phyloP scores from a whole-genome alignment of 2,113 vertebrate genomes.

The Sphaerodactylus townsendi region DNA sequence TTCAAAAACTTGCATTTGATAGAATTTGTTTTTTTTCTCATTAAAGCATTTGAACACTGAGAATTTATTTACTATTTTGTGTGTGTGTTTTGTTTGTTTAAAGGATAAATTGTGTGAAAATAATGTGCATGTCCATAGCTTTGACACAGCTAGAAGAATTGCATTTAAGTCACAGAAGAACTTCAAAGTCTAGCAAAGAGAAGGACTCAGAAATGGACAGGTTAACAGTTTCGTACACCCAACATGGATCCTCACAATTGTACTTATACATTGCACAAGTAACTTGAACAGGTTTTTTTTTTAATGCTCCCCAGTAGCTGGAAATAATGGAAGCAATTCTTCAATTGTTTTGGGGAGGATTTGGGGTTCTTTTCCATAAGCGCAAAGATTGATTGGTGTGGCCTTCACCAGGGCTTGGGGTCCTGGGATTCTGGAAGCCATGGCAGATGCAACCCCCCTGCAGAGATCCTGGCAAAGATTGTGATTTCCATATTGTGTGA shows the following conservation, averaged over 20 bases:
- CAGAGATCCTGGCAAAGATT: not conserved
- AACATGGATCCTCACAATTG: slow-evolving; percentile 76
- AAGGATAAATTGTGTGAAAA: slow-evolving; percentile 62
- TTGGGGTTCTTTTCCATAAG: slow-evolving; percentile 26
- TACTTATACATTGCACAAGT: slow-evolving; percentile 77
- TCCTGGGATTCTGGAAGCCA: slow-evolving; percentile 5
- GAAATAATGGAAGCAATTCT: slow-evolving; percentile 50
- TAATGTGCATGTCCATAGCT: slow-evolving; percentile 60
- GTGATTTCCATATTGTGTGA: slow-evolving; percentile 17
- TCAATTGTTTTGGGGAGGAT: not conserved
- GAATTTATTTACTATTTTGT: slow-evolving; percentile 25
- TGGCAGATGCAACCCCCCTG: not conserved
- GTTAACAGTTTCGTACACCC: slow-evolving; percentile 66
- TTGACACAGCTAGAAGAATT: slow-evolving; percentile 60
- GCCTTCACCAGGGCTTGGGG: not conserved
- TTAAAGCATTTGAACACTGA: slow-evolving; percentile 72
- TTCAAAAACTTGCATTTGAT: slow-evolving; percentile 45
- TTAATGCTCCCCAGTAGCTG: slow-evolving; percentile 55
- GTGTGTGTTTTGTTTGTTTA: slow-evolving; percentile 26
- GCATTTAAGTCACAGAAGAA: slow-evolving; percentile 62
- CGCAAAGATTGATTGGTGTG: slow-evolving; percentile 12
- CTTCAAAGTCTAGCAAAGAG: slow-evolving; percentile 57
- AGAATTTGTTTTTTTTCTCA: slow-evolving; percentile 10
- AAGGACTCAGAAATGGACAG: slow-evolving; percentile 68
- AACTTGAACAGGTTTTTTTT: slow-evolving; percentile 48